Evolutionary conservation across 2,113 vertebrate species (phyloP).

Genomic region (Percina caprodes): DNA sequence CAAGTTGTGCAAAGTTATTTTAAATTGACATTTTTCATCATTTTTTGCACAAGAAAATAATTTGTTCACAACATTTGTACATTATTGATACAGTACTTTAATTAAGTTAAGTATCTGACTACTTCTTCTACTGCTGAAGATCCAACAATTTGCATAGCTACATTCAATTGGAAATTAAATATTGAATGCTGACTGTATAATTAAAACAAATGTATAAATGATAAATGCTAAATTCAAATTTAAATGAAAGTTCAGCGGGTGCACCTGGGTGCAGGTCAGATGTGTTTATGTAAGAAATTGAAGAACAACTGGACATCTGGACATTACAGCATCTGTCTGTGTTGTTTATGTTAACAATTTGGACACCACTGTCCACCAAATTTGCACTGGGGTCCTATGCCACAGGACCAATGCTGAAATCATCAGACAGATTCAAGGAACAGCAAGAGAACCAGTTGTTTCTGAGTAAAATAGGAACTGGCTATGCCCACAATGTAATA

Average conservation of each 20-base stretch:
- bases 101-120: background rate
- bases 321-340: background rate
- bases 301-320: background rate
- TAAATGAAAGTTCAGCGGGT: background rate
- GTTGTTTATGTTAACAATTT: constrained; percentile 18
- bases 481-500: too few relatives aligned
- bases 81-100: too few relatives aligned
- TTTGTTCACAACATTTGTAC: background rate
- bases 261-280: constrained; percentile 2
- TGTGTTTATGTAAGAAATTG: background rate
- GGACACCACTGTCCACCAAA: background rate
- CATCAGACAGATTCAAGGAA: too few relatives aligned
- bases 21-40: background rate
- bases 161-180: background rate
- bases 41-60: background rate
- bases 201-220: background rate
- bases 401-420: background rate
- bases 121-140: background rate
- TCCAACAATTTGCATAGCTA: background rate
- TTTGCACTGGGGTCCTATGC: background rate
- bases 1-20: background rate
- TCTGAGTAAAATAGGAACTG: too few relatives aligned
- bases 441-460: too few relatives aligned
- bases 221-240: background rate
- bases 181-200: too few relatives aligned